phyloP scores from a whole-genome alignment of 2,888 invertebrate genomes.

The Mechanitis mazaeus region DNA sequence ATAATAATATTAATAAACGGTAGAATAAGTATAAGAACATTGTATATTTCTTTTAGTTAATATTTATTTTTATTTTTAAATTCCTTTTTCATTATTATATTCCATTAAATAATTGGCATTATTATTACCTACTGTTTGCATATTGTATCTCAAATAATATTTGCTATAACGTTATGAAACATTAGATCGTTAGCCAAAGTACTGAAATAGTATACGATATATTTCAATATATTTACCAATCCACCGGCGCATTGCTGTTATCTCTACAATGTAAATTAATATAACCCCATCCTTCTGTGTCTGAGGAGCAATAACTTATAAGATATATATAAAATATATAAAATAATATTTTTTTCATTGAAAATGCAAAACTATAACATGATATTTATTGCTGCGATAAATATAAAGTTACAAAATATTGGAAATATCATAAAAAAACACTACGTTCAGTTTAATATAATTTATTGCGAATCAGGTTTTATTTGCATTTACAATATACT shows the following conservation, averaged over 20 bases:
- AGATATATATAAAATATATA: neutral
- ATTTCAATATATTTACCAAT: constrained; percentile 43
- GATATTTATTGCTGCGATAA: constrained; percentile 7
- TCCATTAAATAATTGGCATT: no score
- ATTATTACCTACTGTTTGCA: no score
- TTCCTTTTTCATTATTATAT: no score
- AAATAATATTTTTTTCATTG: neutral
- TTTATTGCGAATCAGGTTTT: no score
- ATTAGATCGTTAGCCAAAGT: no score
- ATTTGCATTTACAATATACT: no score
- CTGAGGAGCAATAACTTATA: constrained; percentile 6
- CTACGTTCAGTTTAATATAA: neutral
- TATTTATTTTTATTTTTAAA: no score
- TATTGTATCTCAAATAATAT: no score
- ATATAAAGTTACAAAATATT: constrained; percentile 10
- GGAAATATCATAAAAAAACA: neutral
- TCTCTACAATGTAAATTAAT: constrained; percentile 49
- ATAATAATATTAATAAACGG: no score
- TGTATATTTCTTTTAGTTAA: no score
- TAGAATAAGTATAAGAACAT: no score
- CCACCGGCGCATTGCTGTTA: constrained; percentile 44
- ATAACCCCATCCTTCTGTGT: constrained; percentile 37
- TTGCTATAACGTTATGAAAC: no score
- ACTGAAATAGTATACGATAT: neutral
- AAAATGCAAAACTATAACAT: neutral